These are phyloP conservation scores for Clarias platycephalus DNA, from an alignment of 2,797 vertebrate species.

Conservation along the genomic window DNA sequence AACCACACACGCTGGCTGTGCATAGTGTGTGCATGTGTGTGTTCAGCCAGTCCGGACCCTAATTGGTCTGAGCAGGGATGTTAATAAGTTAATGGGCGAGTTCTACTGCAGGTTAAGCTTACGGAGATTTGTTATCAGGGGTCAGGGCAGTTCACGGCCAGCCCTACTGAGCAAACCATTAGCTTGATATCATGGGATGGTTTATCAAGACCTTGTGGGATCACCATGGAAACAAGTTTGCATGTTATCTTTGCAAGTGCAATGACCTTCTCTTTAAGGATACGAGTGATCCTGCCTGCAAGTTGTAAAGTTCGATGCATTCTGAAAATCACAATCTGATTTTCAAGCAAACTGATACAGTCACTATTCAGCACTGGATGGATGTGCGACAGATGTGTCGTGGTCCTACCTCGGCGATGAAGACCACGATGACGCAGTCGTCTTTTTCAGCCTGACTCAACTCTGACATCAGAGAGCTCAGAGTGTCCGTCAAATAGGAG, in stretches of 20 bases:
- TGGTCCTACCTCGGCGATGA: slow-evolving; percentile 90
- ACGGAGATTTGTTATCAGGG: slow-evolving; percentile 16
- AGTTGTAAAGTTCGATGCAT: neutral
- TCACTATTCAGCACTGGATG: neutral
- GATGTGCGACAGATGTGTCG: neutral
- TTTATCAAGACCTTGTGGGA: slow-evolving; percentile 11
- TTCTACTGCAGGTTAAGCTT: slow-evolving; percentile 6
- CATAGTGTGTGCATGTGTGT: slow-evolving; percentile 3
- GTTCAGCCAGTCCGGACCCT: neutral
- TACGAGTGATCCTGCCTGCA: neutral
- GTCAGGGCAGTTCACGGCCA: slow-evolving; percentile 17
- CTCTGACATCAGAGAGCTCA: slow-evolving; percentile 93
- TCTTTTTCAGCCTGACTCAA: slow-evolving; percentile 90
- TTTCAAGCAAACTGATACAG: neutral
- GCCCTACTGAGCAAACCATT: slow-evolving; percentile 11
- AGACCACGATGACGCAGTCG: slow-evolving; percentile 94
- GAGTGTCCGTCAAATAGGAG: slow-evolving; percentile 93
- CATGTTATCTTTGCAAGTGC: slow-evolving; percentile 26
- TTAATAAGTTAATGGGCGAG: slow-evolving; percentile 21
- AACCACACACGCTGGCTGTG: neutral
- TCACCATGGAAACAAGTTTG: slow-evolving; percentile 25
- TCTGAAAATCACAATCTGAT: too few relatives aligned
- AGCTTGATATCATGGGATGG: slow-evolving; percentile 31
- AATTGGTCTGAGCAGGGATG: slow-evolving; percentile 21
- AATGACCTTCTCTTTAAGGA: slow-evolving; percentile 29